Evolutionary conservation across 2,888 invertebrate species (phyloP).

Genomic region (Cheilosia vulpina): DNA sequence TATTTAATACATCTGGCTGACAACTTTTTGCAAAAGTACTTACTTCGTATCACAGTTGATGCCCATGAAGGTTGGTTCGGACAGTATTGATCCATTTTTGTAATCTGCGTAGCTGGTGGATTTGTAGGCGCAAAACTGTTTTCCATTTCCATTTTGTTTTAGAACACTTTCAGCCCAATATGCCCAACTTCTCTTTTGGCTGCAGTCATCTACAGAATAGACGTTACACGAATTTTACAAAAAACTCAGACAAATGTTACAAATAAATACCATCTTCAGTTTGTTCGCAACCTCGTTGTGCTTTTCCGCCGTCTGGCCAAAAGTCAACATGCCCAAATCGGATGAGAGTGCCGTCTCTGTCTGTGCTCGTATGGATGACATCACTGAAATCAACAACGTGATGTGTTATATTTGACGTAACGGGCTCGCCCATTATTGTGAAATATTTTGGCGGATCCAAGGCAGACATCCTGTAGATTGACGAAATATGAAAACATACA

Average conservation of each 20-base stretch:
- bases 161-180: slow-evolving; percentile 18
- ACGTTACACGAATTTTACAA: background rate
- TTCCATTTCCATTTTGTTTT: background rate
- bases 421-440: background rate
- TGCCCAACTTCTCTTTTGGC: background rate
- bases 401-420: background rate
- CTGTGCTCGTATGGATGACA: slow-evolving; percentile 88
- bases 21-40: background rate
- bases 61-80: background rate
- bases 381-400: slow-evolving; percentile 85
- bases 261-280: background rate
- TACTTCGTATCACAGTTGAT: background rate
- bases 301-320: slow-evolving; percentile 86
- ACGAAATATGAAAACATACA: too few species aligned
- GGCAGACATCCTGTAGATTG: background rate
- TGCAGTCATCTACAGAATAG: slow-evolving; percentile 12
- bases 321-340: slow-evolving; percentile 86
- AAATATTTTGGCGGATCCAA: slow-evolving; percentile 83
- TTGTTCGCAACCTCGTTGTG: slow-evolving; percentile 86
- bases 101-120: slow-evolving; percentile 3
- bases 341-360: slow-evolving; percentile 81
- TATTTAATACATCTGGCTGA: background rate
- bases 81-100: background rate
- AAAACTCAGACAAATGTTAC: background rate
- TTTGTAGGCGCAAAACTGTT: slow-evolving; percentile 3